Evolutionary conservation across 2,888 invertebrate genomes (phyloP), one percentile per base, ranked within the genome.

Genomic region (Argyresthia goedartella): DNA sequence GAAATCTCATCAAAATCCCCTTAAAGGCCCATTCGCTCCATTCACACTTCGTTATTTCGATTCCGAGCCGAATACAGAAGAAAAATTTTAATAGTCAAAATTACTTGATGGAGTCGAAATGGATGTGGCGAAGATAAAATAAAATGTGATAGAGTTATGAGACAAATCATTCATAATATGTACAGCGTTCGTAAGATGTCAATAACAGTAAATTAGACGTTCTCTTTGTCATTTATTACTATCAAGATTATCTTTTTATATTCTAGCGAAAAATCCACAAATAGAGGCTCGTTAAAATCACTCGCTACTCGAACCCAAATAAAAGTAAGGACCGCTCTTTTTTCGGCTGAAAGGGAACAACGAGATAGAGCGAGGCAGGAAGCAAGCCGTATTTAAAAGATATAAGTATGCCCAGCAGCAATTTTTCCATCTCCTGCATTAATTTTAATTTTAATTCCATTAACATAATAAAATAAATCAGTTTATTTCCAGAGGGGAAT

Each of bases 211-310:
- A 71, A 76, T 73, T 65, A 41, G 41, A 69, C 71, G 64, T 66
- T 69, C 65, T 62, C 73, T 76, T 76, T 76, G 78, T 73, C 75
- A 76, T 78, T 81, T 76, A 80, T 80, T 78, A 77, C 74, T 77
- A 77, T 73, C 67, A 69, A 71, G 71, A 75, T 76, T 75, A 69
- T 69, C 66, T 61, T 64, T 64, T 62, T 60, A 62, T 63, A 66
- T 65, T 55, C 55, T 59, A 65, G 67, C 67, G 69, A 71, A 73
- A 76, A 71, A 60, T 64, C 62, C 55, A 65, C 65, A 66, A 73
- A 79, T 74, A 74, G 78, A 77, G 72, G 69, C 78, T 82, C 75
- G 76, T 81, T 81, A 81, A 78, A 82, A 77, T 77, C 73, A 73
- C 73, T 76, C 72, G 71, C 62, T 70, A 58, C 67, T 73, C 73